Evolutionary conservation across 2,888 invertebrate species (phyloP), one percentile per base, ranked within the genome.

Genomic region (Pseudococcus viburni): DNA sequence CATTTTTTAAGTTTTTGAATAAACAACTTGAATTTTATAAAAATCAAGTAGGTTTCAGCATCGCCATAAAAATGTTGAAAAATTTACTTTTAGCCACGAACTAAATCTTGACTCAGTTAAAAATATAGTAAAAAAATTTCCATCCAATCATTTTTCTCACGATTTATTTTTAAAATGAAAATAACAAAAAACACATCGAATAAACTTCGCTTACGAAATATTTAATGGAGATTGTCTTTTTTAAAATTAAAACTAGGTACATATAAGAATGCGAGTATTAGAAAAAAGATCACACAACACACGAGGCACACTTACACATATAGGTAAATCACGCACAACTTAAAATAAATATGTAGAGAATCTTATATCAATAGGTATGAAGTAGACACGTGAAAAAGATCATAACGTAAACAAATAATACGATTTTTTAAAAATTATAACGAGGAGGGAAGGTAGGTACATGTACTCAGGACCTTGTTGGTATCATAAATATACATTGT

Each of bases 251-350:
- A 33, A 33, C 26, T 51, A 51, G 17, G 12, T 51, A 51, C 17
- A 51, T 15, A 51, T 15, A 46, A 46, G 46, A 59, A 64, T 22
- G 64, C 64, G 64, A 64, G 64, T 64, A 64, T 64, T 33, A 33
- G 26, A 33, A 33, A 33, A 64, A 64, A 22, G 9, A 64, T 19
- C 64, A 51, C 51, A 51, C 51, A 51, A 17, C 64, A 22, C 64
- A 64, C 64, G 64, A 64, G 64, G 64, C 64, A 64, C 64, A 64
- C 19, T 19, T 22, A 64, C 64, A 64, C 64, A 6, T 22, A 33
- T 2, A 33, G 26, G 3, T 22, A 22, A 11, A 64, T 22, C 22
- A 64, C 8, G 64, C 64, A 64, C 64, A 22, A 64, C 2, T 64
- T 22, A 64, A 46, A 46, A 46, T 5, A 46, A 46, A 46, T 5